phyloP scores from a whole-genome alignment of 2,888 invertebrate species.

The Lysandra bellargus region DNA sequence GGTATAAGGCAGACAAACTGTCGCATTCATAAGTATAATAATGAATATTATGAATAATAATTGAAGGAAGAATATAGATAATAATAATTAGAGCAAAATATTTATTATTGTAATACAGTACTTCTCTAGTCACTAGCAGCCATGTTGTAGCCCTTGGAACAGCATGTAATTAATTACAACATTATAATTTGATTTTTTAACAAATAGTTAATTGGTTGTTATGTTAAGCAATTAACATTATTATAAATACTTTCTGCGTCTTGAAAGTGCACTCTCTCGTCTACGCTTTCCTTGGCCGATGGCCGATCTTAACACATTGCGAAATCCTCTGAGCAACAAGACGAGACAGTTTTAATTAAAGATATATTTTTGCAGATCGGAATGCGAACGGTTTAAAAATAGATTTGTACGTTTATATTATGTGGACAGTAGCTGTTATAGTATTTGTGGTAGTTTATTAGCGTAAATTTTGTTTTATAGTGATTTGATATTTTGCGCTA shows the following conservation, averaged over 20 bases:
- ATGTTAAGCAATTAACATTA: slow-evolving; percentile 19
- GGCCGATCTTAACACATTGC: not conserved
- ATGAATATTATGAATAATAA: too few species aligned
- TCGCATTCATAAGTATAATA: too few species aligned
- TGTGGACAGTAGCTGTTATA: too few species aligned
- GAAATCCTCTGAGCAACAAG: not conserved
- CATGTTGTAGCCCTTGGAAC: not conserved
- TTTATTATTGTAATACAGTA: too few species aligned
- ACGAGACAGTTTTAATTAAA: not conserved
- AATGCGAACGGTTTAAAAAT: not conserved
- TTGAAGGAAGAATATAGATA: too few species aligned
- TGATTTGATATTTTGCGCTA: too few species aligned
- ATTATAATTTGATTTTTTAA: not conserved
- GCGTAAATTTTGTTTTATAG: too few species aligned
- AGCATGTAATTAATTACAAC: not conserved
- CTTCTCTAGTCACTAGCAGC: not conserved
- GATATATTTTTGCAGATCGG: not conserved
- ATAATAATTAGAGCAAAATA: too few species aligned
- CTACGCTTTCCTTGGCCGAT: not conserved
- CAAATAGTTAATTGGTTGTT: slow-evolving; percentile 8
- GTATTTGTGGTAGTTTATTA: too few species aligned
- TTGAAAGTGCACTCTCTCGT: slow-evolving; percentile 4
- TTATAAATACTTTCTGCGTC: not conserved
- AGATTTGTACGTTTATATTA: too few species aligned
- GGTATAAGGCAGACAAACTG: too few species aligned